phyloP scores from a whole-genome alignment of 64 coral and sea anemone genomes.

The Exaiptasia diaphana region DNA sequence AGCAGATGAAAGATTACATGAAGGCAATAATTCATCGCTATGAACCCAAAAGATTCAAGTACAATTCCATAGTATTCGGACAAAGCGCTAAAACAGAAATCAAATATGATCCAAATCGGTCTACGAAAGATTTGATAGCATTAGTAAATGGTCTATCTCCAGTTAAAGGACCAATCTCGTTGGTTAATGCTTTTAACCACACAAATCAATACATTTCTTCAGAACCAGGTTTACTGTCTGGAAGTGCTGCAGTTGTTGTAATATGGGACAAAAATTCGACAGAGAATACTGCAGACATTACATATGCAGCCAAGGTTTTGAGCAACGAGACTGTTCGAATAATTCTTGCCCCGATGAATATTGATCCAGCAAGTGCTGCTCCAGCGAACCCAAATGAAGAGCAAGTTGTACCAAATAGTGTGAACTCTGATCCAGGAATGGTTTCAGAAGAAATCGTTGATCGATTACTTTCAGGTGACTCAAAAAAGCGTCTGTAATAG shows the following conservation, averaged over 20 bases:
- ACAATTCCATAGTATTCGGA: background rate
- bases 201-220: background rate
- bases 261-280: constrained; percentile 2
- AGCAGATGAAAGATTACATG: background rate
- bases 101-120: background rate
- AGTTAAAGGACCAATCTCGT: background rate
- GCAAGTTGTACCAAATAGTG: background rate
- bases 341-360: background rate
- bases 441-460: background rate
- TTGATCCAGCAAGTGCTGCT: background rate
- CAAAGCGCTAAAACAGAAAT: background rate
- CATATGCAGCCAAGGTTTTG: background rate
- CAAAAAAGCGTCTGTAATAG: background rate
- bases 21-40: background rate
- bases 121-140: background rate
- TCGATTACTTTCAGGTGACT: background rate
- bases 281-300: background rate
- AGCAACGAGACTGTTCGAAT: background rate
- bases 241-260: background rate
- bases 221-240: background rate
- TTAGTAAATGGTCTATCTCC: background rate
- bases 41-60: constrained; percentile 3
- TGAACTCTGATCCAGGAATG: background rate
- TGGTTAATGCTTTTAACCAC: background rate
- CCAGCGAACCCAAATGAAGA: background rate